These are phyloP conservation scores for Halcyon senegalensis DNA, from an alignment of 2,113 vertebrate genomes.

Conservation along the genomic window DNA sequence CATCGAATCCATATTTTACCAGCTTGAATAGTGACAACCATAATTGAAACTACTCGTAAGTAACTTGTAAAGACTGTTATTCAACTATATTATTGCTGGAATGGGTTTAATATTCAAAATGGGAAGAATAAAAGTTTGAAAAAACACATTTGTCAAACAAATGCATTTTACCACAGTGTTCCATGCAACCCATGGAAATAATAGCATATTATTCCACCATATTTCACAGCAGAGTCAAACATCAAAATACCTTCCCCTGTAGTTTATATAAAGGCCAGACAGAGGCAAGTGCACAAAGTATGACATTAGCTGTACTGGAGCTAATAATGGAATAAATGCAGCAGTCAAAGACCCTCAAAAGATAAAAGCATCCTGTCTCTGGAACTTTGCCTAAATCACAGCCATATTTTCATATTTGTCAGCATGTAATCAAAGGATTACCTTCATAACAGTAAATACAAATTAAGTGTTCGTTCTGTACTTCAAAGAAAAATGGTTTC, in stretches of 20 bases:
- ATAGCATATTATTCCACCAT: not conserved
- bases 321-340: conserved; percentile 72
- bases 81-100: not conserved
- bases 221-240: conserved; percentile 3
- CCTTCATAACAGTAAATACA: conserved; percentile 76
- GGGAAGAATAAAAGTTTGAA: not conserved
- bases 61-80: not conserved
- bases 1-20: too few species aligned
- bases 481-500: conserved; percentile 73
- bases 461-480: conserved; percentile 70
- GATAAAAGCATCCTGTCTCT: conserved; percentile 74
- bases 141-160: not conserved
- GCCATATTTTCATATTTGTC: conserved; percentile 72
- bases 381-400: conserved; percentile 73
- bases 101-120: not conserved
- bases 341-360: conserved; percentile 71
- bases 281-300: conserved; percentile 53
- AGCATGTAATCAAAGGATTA: conserved; percentile 69
- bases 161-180: not conserved
- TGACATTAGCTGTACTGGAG: conserved; percentile 44
- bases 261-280: conserved; percentile 43
- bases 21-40: not conserved
- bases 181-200: not conserved
- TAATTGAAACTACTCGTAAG: not conserved
- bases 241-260: conserved; percentile 39